phyloP scores from a whole-genome alignment of 2,797 vertebrate species.

The Brotula barbata region DNA sequence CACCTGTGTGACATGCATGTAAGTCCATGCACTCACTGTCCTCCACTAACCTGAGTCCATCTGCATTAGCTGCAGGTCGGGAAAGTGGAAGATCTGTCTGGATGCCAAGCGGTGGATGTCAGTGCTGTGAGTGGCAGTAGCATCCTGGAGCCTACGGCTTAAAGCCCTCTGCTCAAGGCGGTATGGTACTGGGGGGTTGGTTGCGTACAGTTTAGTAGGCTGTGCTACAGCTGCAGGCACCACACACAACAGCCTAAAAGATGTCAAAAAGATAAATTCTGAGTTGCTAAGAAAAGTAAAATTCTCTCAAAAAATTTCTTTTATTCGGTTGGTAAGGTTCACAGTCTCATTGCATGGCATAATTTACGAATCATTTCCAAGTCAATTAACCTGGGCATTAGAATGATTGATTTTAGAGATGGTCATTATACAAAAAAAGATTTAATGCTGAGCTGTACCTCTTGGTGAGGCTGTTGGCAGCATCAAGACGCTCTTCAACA shows the following conservation, averaged over 20 bases:
- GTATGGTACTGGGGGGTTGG: conserved; percentile 84
- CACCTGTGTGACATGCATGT: no score
- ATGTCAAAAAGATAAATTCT: no score
- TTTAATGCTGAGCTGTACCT: conserved; percentile 74
- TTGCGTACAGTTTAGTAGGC: conserved; percentile 83
- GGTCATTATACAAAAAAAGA: not conserved
- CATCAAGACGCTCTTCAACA: conserved; percentile 70
- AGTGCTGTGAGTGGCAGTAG: conserved; percentile 70
- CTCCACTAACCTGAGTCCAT: conserved; percentile 89
- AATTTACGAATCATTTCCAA: not conserved
- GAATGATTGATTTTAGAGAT: not conserved
- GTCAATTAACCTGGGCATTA: not conserved
- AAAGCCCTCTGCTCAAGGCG: conserved; percentile 82
- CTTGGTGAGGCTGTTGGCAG: conserved; percentile 75
- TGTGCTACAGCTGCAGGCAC: conserved; percentile 87
- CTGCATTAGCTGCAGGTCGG: conserved; percentile 90
- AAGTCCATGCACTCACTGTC: not conserved
- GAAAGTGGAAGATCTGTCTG: conserved; percentile 79
- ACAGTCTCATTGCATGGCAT: not conserved
- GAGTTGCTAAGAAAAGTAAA: no score
- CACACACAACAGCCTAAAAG: conserved; percentile 83
- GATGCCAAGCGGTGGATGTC: conserved; percentile 79
- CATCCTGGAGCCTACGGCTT: conserved; percentile 75
- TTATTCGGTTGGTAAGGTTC: no score
- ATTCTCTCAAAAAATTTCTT: no score